Evolutionary conservation across 2,888 invertebrate species (phyloP), one percentile per base, ranked within the genome.

Genomic region (Acrocera orbiculus): DNA sequence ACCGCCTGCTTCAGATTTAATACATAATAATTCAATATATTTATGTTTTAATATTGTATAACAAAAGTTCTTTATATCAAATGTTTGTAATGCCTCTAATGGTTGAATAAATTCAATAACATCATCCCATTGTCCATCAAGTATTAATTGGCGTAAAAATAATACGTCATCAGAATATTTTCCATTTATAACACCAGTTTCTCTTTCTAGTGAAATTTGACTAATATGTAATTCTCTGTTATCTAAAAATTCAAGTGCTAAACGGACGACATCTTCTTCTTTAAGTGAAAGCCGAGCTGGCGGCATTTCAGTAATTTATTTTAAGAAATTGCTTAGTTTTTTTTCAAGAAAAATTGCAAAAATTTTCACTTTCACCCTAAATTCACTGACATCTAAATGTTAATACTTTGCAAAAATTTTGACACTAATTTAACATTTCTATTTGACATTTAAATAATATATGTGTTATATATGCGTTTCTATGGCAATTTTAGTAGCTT

Each of bases 101-200:
- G 95, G 95, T 62, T 93, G 89, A 39, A 93, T 82, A 60, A 95
- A 95, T 56, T 93, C 92, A 39, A 92, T 64, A 2, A 87, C 92
- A 57, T 93, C 92, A 61, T 95, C 93, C 95, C 95, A 95, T 62
- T 93, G 90, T 13, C 95, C 95, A 58, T 95, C 95, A 34, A 95
- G 70, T 45, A 95, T 90, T 33, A 95, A 72, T 61, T 93, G 92
- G 13, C 93, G 70, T 14, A 95, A 66, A 60, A 95, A 95, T 29
- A 95, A 69, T 24, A 90, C 77, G 60, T 95, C 95, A 59, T 93
- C 90, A 10, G 89, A 87, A 58, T 75, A 92, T 53, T 79, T 76
- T 36, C 89, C 89, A 61, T 92, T 92, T 54, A 89, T 87, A 41
- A 90, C 80, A 31, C 93, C 93, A 2, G 92, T 87, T 63, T 95